These are phyloP conservation scores for Pentalonia nigronervosa DNA, from an alignment of 1,140 invertebrate species.

Conservation along the genomic window DNA sequence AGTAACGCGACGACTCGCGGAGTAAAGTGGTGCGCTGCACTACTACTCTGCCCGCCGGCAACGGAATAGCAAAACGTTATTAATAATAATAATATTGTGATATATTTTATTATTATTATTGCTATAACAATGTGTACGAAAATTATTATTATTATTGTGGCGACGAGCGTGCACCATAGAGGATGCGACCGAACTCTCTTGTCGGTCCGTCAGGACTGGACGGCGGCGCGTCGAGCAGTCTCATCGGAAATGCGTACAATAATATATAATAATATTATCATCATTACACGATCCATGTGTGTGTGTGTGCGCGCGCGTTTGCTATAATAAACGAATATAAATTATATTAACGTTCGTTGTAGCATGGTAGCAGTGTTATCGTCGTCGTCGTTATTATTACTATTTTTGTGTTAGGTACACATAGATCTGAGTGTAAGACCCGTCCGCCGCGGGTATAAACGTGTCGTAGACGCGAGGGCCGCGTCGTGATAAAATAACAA, in stretches of 20 bases:
- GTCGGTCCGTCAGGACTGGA: neutral
- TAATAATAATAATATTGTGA: neutral
- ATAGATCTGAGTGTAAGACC: no score
- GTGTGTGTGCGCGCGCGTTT: neutral
- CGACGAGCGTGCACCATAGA: neutral
- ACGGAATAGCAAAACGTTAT: neutral
- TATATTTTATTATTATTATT: neutral
- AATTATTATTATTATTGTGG: neutral
- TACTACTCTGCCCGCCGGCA: neutral
- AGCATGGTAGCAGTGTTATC: no score
- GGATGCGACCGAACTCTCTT: neutral
- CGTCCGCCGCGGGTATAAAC: no score
- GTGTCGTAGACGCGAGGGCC: no score
- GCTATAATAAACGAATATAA: neutral
- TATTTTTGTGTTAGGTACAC: no score
- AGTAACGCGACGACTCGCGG: no score
- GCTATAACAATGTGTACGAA: neutral
- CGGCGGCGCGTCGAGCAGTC: neutral
- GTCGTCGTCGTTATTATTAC: no score
- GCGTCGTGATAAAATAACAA: no score
- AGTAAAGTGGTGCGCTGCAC: no score
- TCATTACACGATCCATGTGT: neutral
- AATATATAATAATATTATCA: no score
- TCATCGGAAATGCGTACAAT: neutral
- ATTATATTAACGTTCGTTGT: neutral